Conservation (phyloP, 1,140 invertebrate species). For the Eurosta solidaginis region DNA sequence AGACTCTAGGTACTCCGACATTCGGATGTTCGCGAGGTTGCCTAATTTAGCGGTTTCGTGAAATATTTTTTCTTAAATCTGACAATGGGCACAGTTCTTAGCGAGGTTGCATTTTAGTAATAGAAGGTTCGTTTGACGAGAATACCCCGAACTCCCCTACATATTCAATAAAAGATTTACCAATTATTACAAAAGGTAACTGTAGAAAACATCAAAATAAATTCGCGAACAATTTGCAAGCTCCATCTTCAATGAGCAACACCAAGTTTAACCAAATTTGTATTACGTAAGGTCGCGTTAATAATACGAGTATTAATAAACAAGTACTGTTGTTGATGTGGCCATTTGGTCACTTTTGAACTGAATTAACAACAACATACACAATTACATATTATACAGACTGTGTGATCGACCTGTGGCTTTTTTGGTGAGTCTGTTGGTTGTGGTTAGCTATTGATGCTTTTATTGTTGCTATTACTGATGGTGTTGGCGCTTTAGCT, state of each 20-base stretch:
- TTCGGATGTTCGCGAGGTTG: too few relatives aligned
- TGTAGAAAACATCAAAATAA: too few relatives aligned
- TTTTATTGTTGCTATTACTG: background rate
- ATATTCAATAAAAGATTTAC: too few relatives aligned
- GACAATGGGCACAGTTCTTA: too few relatives aligned
- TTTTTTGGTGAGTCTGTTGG: background rate
- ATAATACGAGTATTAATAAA: background rate
- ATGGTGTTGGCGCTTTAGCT: background rate
- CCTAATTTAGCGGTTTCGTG: too few relatives aligned
- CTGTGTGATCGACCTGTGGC: too few relatives aligned
- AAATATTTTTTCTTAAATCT: too few relatives aligned
- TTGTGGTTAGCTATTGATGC: background rate
- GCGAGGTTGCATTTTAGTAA: too few relatives aligned
- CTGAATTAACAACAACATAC: background rate
- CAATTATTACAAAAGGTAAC: too few relatives aligned
- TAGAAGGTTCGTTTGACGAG: too few relatives aligned
- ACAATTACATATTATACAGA: background rate
- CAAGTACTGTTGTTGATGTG: background rate
- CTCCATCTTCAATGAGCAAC: conserved; percentile 2
- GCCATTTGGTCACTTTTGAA: background rate
- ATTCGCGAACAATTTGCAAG: background rate
- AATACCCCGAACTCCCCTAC: too few relatives aligned
- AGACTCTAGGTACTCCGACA: too few relatives aligned
- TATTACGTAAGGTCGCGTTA: conserved; percentile 9
- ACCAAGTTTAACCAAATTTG: conserved; percentile 24